Evolutionary conservation across 1,140 invertebrate genomes (phyloP).

Genomic region (Ylistrum balloti): DNA sequence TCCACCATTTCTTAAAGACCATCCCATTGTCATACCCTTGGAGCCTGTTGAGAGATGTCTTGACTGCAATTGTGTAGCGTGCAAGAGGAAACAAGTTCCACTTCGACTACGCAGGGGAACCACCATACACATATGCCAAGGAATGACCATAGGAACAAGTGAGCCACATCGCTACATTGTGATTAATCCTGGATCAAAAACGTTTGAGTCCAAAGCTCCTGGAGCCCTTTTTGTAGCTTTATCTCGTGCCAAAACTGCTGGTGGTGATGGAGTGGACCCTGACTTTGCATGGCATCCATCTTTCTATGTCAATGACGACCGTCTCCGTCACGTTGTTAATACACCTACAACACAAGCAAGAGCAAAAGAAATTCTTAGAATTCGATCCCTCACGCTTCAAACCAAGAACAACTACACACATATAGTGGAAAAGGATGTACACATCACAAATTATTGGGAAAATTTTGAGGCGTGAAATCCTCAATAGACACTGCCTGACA

Average conservation of each 20-base stretch:
- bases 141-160: conserved; percentile 53
- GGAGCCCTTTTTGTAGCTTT: conserved; percentile 62
- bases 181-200: conserved; percentile 51
- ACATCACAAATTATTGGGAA: no score
- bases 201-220: conserved; percentile 56
- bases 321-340: conserved; percentile 44
- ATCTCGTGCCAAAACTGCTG: conserved; percentile 55
- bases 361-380: no score
- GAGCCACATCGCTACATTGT: conserved; percentile 51
- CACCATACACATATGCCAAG: conserved; percentile 52
- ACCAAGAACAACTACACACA: no score
- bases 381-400: no score
- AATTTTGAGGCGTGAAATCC: no score
- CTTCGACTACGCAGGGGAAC: conserved; percentile 46
- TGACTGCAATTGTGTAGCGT: conserved; percentile 48
- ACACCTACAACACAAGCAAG: conserved; percentile 22
- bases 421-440: no score
- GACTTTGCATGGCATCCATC: conserved; percentile 62
- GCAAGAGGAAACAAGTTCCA: conserved; percentile 48
- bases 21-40: conserved; percentile 51
- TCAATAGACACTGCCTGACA: no score
- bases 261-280: conserved; percentile 38
- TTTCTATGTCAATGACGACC: conserved; percentile 57
- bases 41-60: conserved; percentile 46
- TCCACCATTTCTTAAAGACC: conserved; percentile 43